Percentiles rank a stretch among this genome's conserved stretches.
Conservation (phyloP, 2,797 vertebrate species). For the Siniperca obscura region DNA sequence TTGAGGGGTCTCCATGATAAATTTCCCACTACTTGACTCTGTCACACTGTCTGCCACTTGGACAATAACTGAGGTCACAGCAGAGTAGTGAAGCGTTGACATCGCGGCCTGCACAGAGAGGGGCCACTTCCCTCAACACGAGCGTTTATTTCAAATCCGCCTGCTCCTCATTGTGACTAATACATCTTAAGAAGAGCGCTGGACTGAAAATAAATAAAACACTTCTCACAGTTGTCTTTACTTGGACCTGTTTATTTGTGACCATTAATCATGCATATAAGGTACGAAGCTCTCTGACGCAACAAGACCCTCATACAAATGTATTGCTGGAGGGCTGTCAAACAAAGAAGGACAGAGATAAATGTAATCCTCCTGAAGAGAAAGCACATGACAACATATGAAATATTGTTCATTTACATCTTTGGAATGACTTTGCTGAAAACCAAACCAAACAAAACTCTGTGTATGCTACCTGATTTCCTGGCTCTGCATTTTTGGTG, state of each 20-base stretch:
- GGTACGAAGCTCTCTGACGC: conserved; percentile 7
- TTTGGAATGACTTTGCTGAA: conserved; percentile 65
- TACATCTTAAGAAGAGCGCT: conserved; percentile 44
- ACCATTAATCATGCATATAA: conserved; percentile 68
- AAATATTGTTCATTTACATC: conserved; percentile 68
- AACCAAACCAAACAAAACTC: conserved; percentile 40
- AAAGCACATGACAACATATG: conserved; percentile 68
- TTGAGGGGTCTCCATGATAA: conserved; percentile 84
- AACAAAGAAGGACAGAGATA: conserved; percentile 62
- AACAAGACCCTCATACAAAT: not conserved
- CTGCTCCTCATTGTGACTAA: conserved; percentile 52
- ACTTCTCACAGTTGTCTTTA: conserved; percentile 69
- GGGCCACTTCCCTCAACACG: conserved; percentile 72
- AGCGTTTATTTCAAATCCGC: conserved; percentile 55
- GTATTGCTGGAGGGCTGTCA: conserved; percentile 53
- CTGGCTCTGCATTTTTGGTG: not conserved
- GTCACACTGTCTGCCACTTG: conserved; percentile 83
- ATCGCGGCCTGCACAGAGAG: conserved; percentile 45
- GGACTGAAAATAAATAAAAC: conserved; percentile 68
- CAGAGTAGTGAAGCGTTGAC: conserved; percentile 69
- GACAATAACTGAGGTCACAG: conserved; percentile 83
- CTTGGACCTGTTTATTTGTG: conserved; percentile 65
- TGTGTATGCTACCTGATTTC: conserved; percentile 41
- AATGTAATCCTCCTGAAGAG: conserved; percentile 57
- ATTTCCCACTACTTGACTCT: conserved; percentile 86